phyloP scores from a whole-genome alignment of 1,140 invertebrate species.

The Venustaconcha ellipsiformis region DNA sequence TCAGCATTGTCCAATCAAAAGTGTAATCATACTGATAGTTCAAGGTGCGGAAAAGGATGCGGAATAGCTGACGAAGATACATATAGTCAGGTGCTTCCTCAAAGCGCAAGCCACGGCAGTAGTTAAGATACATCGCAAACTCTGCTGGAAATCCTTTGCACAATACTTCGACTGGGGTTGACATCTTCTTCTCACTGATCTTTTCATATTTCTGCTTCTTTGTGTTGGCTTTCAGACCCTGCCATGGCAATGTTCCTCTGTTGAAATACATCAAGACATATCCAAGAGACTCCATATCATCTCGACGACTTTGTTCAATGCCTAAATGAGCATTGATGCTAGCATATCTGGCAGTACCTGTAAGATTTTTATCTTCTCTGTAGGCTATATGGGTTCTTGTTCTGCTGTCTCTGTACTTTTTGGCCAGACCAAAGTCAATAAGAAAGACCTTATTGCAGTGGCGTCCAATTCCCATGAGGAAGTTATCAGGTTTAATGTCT shows the following conservation, averaged over 20 bases:
- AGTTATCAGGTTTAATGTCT: slow-evolving; percentile 71
- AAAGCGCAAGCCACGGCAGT: slow-evolving; percentile 93
- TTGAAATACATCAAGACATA: slow-evolving; percentile 98
- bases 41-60: slow-evolving; percentile 98
- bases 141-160: slow-evolving; percentile 97
- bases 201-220: slow-evolving; percentile 98
- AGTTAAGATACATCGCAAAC: slow-evolving; percentile 99
- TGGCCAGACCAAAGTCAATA: slow-evolving; percentile 97
- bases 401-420: slow-evolving; percentile 92
- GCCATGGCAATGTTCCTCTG: slow-evolving; percentile 93
- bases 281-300: slow-evolving; percentile 97
- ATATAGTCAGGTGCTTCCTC: slow-evolving; percentile 98
- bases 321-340: slow-evolving; percentile 93
- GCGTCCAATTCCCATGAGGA: slow-evolving; percentile 88
- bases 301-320: slow-evolving; percentile 79
- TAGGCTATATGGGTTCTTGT: slow-evolving; percentile 91
- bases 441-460: slow-evolving; percentile 96
- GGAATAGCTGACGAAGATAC: slow-evolving; percentile 97
- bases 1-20: slow-evolving; percentile 99
- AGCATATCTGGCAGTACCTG: slow-evolving; percentile 95
- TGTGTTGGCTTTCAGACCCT: slow-evolving; percentile 81
- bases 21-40: slow-evolving; percentile 99
- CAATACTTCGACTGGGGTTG: slow-evolving; percentile 92
- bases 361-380: slow-evolving; percentile 97
- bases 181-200: slow-evolving; percentile 98